Evolutionary conservation across 2,113 vertebrate genomes (phyloP).

Genomic region (Dinomys branickii): DNA sequence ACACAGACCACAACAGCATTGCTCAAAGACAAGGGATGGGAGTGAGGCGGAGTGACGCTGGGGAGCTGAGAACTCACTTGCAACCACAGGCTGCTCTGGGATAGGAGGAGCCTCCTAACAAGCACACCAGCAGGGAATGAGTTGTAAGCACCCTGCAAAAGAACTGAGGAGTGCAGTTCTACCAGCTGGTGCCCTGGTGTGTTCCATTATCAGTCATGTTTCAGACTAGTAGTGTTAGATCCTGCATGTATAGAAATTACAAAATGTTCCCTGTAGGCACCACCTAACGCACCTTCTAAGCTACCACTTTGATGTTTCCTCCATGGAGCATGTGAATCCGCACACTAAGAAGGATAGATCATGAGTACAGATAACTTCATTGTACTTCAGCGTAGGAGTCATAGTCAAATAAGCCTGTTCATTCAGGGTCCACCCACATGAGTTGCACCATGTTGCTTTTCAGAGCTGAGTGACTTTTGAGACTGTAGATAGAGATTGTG

Average conservation of each 20-base stretch:
- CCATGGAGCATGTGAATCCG: not conserved
- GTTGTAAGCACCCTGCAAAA: not conserved
- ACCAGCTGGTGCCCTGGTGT: not conserved
- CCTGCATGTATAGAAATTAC: not conserved
- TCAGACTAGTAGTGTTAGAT: not conserved
- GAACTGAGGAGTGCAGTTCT: not conserved
- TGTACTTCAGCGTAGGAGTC: not conserved
- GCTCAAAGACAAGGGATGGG: too few relatives aligned
- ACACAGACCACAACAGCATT: too few relatives aligned
- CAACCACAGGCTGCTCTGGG: not conserved
- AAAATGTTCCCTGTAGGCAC: not conserved
- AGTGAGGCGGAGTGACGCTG: rapidly evolving
- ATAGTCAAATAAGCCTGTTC: not conserved
- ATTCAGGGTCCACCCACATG: not conserved
- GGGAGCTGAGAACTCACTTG: not conserved
- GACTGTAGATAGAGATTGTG: too few relatives aligned
- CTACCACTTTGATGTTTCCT: not conserved
- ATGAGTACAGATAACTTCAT: not conserved
- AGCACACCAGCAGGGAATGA: rapidly evolving
- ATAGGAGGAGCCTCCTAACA: not conserved
- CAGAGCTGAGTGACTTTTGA: not conserved
- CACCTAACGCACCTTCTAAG: rapidly evolving
- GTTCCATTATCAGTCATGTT: not conserved
- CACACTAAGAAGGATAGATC: not conserved
- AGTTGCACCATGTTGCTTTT: not conserved